Evolutionary conservation across 2,888 invertebrate species (phyloP), one percentile per base, ranked within the genome.

Genomic region (Erannis defoliaria): DNA sequence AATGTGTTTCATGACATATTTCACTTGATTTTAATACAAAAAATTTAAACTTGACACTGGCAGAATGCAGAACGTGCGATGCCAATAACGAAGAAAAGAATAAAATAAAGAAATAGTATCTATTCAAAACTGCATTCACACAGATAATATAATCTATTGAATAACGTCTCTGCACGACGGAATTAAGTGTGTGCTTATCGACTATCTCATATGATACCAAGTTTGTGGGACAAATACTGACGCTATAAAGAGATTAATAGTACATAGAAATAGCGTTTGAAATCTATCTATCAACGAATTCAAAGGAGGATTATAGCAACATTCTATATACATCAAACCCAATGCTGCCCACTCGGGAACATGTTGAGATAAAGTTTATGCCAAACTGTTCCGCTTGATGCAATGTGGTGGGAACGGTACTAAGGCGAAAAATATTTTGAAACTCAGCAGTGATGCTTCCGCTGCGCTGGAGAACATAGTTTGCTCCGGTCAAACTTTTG

Each of bases 291-390:
- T 23, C 38, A 54, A 59, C 49, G 48, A 50, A 40, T 60, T 56
- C 49, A 59, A 56, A 56, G 46, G 19, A 45, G 55, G 50, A 57
- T 63, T 55, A 66, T 31, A 19, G 10, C 46, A 19, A 33, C 46
- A 46, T 33, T 46, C 46, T 33, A 12, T 33, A 12, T 46, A 19
- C 46, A 33, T 46, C 18, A 46, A 38, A 50, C 12, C 19, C 26
- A 35, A 33, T 49, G 35, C 35, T 38, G 14, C 37, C 48, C 49
- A 48, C 48, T 23, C 26, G 26, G 14, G 23, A 38, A 50, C 5
- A 37, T 29, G 29, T 38, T 18, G 37, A 26, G 37, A 26, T 50
- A 50, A 46, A 29, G 12, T 51, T 51, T 51, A 46, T 46, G 46
- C 19, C 46, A 46, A 31, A 46, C 46, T 46, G 33, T 46, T 46